Conservation (phyloP, 2,888 invertebrate species). For the Eurois occulta region DNA sequence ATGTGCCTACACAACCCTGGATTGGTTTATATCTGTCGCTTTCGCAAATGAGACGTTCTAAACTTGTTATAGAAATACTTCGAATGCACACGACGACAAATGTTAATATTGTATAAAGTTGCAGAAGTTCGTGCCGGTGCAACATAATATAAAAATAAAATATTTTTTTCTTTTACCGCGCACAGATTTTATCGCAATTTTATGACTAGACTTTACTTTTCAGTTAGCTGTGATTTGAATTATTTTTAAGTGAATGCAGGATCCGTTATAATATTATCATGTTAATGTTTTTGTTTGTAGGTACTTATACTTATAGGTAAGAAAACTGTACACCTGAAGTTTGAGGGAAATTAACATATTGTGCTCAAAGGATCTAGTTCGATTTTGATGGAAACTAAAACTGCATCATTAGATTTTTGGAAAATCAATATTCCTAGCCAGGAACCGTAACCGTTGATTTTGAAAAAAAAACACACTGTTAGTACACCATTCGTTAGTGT, state of each 20-base stretch:
- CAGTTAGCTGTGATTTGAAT: slow-evolving; percentile 6
- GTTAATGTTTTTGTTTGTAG: background rate
- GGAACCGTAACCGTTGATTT: too few species aligned
- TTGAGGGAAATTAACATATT: too few species aligned
- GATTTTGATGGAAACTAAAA: too few species aligned
- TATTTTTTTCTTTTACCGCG: background rate
- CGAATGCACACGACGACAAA: slow-evolving; percentile 36
- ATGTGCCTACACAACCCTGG: slow-evolving; percentile 76
- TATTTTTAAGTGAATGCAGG: background rate
- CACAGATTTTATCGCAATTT: slow-evolving; percentile 33
- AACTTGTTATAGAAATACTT: slow-evolving; percentile 64
- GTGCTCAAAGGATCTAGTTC: too few species aligned
- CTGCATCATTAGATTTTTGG: too few species aligned
- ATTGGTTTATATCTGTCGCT: slow-evolving; percentile 56
- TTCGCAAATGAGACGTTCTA: slow-evolving; percentile 73
- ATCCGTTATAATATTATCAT: background rate
- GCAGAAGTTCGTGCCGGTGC: slow-evolving; percentile 13
- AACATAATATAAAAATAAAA: slow-evolving; percentile 45
- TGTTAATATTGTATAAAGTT: slow-evolving; percentile 39
- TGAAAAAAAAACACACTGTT: too few species aligned
- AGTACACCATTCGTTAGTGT: too few species aligned
- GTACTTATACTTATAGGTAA: background rate
- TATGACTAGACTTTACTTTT: slow-evolving; percentile 2
- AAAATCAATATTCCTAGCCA: too few species aligned
- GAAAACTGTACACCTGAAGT: too few species aligned